Conservation (phyloP, 2,797 vertebrate species). For the Micromesistius poutassou region DNA sequence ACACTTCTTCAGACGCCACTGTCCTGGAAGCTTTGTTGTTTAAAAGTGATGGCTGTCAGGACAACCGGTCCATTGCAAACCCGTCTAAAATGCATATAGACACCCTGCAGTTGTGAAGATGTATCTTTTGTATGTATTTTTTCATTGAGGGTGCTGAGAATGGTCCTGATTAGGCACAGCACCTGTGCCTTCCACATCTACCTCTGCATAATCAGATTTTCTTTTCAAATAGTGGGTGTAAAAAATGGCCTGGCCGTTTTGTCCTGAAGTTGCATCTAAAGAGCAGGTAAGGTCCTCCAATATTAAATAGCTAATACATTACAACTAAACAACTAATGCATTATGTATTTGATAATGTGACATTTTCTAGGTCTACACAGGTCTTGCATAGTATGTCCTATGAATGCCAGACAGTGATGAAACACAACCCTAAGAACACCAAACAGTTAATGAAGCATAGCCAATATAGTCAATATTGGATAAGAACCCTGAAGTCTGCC, state of each 20-base stretch:
- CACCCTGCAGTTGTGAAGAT: not conserved
- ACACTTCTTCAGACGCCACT: conserved; percentile 28
- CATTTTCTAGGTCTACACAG: not conserved
- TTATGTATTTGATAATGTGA: not conserved
- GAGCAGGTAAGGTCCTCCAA: not conserved
- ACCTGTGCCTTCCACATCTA: not conserved
- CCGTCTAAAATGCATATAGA: not conserved
- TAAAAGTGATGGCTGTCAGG: conserved; percentile 54
- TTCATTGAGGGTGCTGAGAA: conserved; percentile 44
- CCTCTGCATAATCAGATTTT: not conserved
- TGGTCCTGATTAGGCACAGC: conserved; percentile 57
- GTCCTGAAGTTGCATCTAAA: not conserved
- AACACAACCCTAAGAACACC: too few relatives aligned
- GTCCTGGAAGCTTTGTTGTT: conserved; percentile 41
- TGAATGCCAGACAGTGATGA: not conserved
- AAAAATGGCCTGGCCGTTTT: not conserved
- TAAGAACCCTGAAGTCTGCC: not conserved
- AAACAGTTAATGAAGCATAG: too few relatives aligned
- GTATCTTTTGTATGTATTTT: conserved; percentile 42
- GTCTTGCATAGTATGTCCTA: not conserved
- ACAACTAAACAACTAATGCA: not conserved
- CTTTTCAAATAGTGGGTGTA: not conserved
- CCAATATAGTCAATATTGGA: not conserved
- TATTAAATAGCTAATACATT: not conserved
- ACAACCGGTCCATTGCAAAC: conserved; percentile 19